phyloP scores from a whole-genome alignment of 2,888 invertebrate species.

The Sycophila texana region DNA sequence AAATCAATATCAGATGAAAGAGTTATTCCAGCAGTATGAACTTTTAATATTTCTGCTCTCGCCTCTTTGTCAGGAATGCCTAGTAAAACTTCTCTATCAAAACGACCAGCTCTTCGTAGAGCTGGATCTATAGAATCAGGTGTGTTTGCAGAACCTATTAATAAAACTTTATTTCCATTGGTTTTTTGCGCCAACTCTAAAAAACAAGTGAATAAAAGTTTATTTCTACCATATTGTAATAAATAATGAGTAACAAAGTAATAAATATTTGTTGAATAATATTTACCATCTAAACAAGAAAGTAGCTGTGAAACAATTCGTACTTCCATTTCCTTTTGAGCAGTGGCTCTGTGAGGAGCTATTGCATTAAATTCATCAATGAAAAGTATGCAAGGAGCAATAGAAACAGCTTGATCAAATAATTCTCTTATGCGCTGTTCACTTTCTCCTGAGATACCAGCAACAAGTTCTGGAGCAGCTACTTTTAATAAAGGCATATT shows the following conservation, averaged over 20 bases:
- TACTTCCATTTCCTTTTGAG: slow-evolving; percentile 96
- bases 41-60: slow-evolving; percentile 86
- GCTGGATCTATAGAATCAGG: slow-evolving; percentile 96
- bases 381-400: slow-evolving; percentile 90
- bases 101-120: slow-evolving; percentile 92
- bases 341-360: slow-evolving; percentile 91
- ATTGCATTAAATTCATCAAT: slow-evolving; percentile 98
- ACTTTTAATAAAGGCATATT: slow-evolving; percentile 90
- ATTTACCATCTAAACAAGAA: slow-evolving; percentile 88
- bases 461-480: slow-evolving; percentile 93
- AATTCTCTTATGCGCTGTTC: slow-evolving; percentile 94
- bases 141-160: slow-evolving; percentile 97
- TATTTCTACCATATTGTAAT: too few relatives aligned
- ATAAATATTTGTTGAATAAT: too few relatives aligned
- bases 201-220: background rate
- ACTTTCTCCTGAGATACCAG: slow-evolving; percentile 96
- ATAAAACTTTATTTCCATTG: slow-evolving; percentile 82
- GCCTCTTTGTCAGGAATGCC: slow-evolving; percentile 94
- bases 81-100: slow-evolving; percentile 94
- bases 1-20: slow-evolving; percentile 85
- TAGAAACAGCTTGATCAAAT: slow-evolving; percentile 88
- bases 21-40: slow-evolving; percentile 84
- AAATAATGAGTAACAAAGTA: too few relatives aligned
- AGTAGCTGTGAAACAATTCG: slow-evolving; percentile 95
- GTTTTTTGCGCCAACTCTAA: slow-evolving; percentile 77